These are phyloP conservation scores for Glossosoma conforme DNA, from an alignment of 1,140 invertebrate genomes.

Conservation along the genomic window DNA sequence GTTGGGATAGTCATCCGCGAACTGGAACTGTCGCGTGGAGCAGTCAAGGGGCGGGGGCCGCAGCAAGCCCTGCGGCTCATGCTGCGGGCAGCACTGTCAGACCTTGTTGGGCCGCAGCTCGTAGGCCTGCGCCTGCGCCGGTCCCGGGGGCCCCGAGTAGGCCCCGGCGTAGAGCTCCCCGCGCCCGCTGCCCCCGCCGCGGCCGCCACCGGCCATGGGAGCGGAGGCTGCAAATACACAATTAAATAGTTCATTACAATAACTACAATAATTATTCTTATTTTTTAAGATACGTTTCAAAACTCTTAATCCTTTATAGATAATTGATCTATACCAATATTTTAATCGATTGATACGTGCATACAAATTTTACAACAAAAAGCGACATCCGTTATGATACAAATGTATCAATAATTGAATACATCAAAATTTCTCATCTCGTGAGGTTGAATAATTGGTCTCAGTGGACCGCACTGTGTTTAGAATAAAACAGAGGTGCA, in stretches of 20 bases:
- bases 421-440: too few relatives aligned
- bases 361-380: too few relatives aligned
- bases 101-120: conserved; percentile 29
- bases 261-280: background rate
- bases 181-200: conserved; percentile 35
- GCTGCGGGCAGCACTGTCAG: conserved; percentile 29
- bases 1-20: conserved; percentile 21
- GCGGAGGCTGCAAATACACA: conserved; percentile 36
- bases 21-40: conserved; percentile 6
- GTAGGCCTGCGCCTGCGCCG: conserved; percentile 9
- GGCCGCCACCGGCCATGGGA: conserved; percentile 36
- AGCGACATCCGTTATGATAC: too few relatives aligned
- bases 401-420: too few relatives aligned
- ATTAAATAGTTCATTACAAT: too few relatives aligned
- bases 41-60: conserved; percentile 33
- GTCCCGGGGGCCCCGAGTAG: conserved; percentile 34
- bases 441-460: too few relatives aligned
- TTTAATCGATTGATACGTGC: background rate
- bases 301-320: too few relatives aligned
- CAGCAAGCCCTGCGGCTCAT: conserved; percentile 41
- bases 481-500: too few relatives aligned
- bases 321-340: too few relatives aligned
- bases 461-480: too few relatives aligned
- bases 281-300: background rate
- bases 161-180: conserved; percentile 45